Percentiles rank a stretch among this genome's conserved stretches.
Conservation (phyloP, 1,140 invertebrate species). For the Bathynomus jamesi region DNA sequence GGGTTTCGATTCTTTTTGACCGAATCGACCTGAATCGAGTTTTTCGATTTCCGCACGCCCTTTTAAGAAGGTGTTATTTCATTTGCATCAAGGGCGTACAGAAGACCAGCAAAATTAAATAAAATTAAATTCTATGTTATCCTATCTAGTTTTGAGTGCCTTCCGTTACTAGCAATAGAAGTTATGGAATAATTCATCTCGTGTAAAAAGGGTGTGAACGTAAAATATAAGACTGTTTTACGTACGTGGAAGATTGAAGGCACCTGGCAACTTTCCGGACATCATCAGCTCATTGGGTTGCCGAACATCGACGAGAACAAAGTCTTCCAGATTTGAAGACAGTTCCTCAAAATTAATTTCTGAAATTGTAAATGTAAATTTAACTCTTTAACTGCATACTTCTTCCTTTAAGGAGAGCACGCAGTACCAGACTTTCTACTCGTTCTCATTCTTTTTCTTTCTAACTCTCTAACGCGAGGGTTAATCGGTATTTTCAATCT, state of each 20-base stretch:
- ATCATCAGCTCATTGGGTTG: not conserved
- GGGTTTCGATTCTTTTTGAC: too few relatives aligned
- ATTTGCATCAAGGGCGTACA: not conserved
- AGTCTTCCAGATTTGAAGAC: not conserved
- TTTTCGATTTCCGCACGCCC: not conserved
- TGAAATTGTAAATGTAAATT: not conserved
- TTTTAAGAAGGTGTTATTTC: not conserved
- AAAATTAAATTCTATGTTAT: not conserved
- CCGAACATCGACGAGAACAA: not conserved
- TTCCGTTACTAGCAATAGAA: not conserved
- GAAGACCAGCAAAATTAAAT: not conserved
- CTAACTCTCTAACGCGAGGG: too few relatives aligned
- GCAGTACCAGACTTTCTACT: too few relatives aligned
- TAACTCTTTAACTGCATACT: too few relatives aligned
- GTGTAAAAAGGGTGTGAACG: not conserved
- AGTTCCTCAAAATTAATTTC: not conserved
- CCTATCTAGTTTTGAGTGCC: too few relatives aligned
- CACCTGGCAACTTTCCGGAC: not conserved
- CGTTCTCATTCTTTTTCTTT: too few relatives aligned
- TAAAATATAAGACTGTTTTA: not conserved
- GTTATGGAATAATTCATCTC: not conserved
- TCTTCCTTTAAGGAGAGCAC: too few relatives aligned
- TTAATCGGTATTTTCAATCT: too few relatives aligned
- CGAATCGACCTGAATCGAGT: too few relatives aligned
- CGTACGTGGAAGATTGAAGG: not conserved